Conservation (phyloP, 2,113 vertebrate species). For the Ageneiosus marmoratus region DNA sequence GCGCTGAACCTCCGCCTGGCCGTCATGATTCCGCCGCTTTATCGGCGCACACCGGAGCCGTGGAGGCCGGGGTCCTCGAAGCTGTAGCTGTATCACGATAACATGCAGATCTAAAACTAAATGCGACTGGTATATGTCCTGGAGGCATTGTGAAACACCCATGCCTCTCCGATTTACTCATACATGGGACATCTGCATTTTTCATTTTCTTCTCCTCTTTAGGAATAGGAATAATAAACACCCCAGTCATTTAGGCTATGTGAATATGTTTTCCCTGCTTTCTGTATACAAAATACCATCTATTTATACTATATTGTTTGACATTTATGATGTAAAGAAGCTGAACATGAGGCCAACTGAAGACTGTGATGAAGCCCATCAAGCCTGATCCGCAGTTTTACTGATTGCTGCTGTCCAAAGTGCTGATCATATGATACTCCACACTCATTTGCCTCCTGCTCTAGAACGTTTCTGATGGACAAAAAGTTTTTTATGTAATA, state of each 20-base stretch:
- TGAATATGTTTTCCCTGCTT: conserved; percentile 22
- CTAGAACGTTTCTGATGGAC: background rate
- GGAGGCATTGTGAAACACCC: background rate
- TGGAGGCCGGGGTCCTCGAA: conserved; percentile 73
- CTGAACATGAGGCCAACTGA: conserved; percentile 28
- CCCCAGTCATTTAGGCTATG: conserved; percentile 1
- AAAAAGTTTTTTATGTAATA: background rate
- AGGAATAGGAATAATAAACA: background rate
- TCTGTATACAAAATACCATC: background rate
- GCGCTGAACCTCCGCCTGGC: conserved; percentile 26
- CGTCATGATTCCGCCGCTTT: background rate
- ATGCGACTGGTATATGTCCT: conserved; percentile 32
- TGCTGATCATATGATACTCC: conserved; percentile 39
- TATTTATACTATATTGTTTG: conserved; percentile 5
- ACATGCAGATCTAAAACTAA: conserved; percentile 40
- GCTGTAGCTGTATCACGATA: conserved; percentile 82
- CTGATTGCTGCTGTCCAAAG: conserved; percentile 45
- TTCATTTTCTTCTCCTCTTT: background rate
- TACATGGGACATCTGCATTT: conserved; percentile 16
- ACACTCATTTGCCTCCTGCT: background rate
- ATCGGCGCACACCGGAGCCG: conserved; percentile 26
- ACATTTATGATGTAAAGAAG: conserved; percentile 19
- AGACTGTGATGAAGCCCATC: conserved; percentile 5
- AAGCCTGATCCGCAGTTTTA: conserved; percentile 2
- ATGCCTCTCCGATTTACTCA: background rate